phyloP scores from a whole-genome alignment of 1,140 invertebrate species.

The Pararge aegeria region DNA sequence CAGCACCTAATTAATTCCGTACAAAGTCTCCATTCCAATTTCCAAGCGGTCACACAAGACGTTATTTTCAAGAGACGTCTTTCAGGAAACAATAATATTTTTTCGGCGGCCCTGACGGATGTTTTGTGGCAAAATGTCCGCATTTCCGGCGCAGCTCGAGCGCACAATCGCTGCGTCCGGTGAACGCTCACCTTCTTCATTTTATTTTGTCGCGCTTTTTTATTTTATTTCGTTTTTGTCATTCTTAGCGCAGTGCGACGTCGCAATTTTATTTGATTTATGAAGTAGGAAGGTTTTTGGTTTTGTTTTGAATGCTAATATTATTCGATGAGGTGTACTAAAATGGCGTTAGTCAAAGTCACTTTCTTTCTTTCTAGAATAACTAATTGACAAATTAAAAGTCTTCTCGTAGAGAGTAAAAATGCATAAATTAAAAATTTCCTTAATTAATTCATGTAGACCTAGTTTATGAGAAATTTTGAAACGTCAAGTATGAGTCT shows the following conservation, averaged over 20 bases:
- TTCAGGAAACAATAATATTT: conserved; percentile 5
- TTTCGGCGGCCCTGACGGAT: not conserved
- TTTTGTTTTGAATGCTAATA: not conserved
- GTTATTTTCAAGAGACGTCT: not conserved
- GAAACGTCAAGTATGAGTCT: too few species aligned
- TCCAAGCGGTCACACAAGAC: conserved; percentile 1
- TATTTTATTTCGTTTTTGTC: conserved; percentile 14
- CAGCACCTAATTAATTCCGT: not conserved
- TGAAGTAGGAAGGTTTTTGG: not conserved
- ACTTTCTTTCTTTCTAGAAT: not conserved
- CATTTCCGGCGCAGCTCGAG: conserved; percentile 39
- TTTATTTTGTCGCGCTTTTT: conserved; percentile 15
- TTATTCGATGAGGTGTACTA: not conserved
- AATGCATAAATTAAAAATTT: too few species aligned
- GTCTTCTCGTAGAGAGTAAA: too few species aligned
- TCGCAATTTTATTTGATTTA: conserved; percentile 12
- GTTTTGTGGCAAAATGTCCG: conserved; percentile 34
- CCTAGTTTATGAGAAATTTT: too few species aligned
- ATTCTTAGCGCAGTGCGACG: conserved; percentile 6
- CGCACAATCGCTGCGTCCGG: conserved; percentile 42
- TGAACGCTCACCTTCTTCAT: conserved; percentile 8
- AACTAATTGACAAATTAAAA: not conserved
- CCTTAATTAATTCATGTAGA: too few species aligned
- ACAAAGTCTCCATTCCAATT: not conserved
- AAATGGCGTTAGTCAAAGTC: not conserved